Percentiles rank a stretch among this genome's conserved stretches.
phyloP scores from a whole-genome alignment of 2,888 invertebrate species.

The Lomographa bimaculata region DNA sequence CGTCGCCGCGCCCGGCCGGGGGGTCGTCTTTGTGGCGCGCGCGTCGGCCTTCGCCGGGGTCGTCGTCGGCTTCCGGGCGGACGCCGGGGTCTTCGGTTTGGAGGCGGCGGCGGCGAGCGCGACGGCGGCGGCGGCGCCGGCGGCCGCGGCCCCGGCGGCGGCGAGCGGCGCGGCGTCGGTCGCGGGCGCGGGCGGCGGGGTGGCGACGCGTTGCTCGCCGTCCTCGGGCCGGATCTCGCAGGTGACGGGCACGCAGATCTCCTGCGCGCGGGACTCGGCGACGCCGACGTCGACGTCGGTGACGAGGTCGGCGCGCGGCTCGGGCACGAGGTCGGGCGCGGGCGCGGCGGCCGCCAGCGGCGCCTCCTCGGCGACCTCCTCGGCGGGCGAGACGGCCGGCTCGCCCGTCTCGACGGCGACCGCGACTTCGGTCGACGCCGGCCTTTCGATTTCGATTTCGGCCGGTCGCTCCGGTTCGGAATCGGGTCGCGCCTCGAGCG shows the following conservation, averaged over 20 bases:
- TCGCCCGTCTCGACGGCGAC: too few relatives aligned
- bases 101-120: slow-evolving; percentile 30
- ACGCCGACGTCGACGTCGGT: slow-evolving; percentile 71
- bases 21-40: slow-evolving; percentile 44
- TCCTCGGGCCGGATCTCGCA: slow-evolving; percentile 64
- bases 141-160: slow-evolving; percentile 46
- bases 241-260: slow-evolving; percentile 76
- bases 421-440: too few relatives aligned
- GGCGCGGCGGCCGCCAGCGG: slow-evolving; percentile 38
- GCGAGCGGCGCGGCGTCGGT: slow-evolving; percentile 51
- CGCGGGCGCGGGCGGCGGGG: slow-evolving; percentile 46
- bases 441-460: slow-evolving; percentile 17
- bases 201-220: slow-evolving; percentile 46
- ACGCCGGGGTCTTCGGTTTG: slow-evolving; percentile 35
- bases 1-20: slow-evolving; percentile 41
- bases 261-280: slow-evolving; percentile 69
- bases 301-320: slow-evolving; percentile 57
- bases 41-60: slow-evolving; percentile 46
- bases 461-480: background rate
- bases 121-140: slow-evolving; percentile 41
- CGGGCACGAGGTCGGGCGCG: slow-evolving; percentile 67
- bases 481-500: too few relatives aligned
- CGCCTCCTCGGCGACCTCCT: slow-evolving; percentile 22
- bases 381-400: slow-evolving; percentile 19
- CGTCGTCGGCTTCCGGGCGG: slow-evolving; percentile 48